phyloP scores from a whole-genome alignment of 1,140 invertebrate genomes.

The Grapholita molesta region DNA sequence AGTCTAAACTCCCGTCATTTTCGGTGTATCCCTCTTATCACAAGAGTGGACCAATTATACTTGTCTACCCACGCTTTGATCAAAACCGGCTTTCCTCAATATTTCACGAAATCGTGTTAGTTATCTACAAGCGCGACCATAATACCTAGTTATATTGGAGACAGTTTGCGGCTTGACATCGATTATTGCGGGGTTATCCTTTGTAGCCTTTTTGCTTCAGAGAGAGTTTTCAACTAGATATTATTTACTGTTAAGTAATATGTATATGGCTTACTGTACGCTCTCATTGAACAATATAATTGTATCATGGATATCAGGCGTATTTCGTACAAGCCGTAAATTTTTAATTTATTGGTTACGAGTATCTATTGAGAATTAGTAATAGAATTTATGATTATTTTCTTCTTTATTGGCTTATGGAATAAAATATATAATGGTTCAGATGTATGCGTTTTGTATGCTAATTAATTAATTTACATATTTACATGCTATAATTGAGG shows the following conservation, averaged over 20 bases:
- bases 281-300: no score
- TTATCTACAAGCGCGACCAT: not conserved
- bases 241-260: not conserved
- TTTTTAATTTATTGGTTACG: no score
- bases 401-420: no score
- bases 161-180: not conserved
- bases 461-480: no score
- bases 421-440: no score
- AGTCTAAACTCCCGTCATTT: no score
- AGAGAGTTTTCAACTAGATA: not conserved
- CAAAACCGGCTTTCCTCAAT: not conserved
- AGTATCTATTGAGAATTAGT: no score
- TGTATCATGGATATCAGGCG: not conserved
- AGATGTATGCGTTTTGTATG: no score
- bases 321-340: no score
- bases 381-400: no score
- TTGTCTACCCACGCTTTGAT: constrained; percentile 1
- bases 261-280: not conserved
- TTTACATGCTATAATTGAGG: no score
- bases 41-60: not conserved
- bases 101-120: constrained; percentile 5
- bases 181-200: not conserved
- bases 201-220: not conserved
- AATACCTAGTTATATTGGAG: not conserved
- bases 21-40: no score